phyloP scores from a whole-genome alignment of 2,113 vertebrate genomes.

The Melanotaenia duboulayi region DNA sequence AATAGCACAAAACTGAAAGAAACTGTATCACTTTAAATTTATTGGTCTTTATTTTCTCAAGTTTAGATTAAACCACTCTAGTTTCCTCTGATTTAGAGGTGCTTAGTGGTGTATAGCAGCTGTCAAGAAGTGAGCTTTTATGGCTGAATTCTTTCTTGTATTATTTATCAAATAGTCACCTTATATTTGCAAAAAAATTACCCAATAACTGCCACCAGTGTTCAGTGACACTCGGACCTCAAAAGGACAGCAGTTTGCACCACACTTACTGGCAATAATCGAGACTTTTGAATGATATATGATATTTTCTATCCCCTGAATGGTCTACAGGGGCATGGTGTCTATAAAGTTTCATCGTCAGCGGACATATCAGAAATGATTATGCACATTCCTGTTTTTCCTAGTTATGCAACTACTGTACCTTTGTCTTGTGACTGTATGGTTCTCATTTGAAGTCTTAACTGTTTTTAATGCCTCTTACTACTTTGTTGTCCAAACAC shows the following conservation, averaged over 20 bases:
- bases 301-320: constrained; percentile 19
- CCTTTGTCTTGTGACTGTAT: constrained; percentile 31
- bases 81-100: constrained; percentile 37
- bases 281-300: constrained; percentile 53
- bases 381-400: constrained; percentile 68
- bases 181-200: constrained; percentile 38
- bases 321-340: constrained; percentile 7
- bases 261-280: constrained; percentile 56
- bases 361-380: constrained; percentile 33
- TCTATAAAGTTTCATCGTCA: constrained; percentile 34
- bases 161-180: constrained; percentile 11
- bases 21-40: constrained; percentile 18
- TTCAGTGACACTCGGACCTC: constrained; percentile 52
- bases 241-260: constrained; percentile 20
- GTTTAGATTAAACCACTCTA: constrained; percentile 10
- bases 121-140: neutral
- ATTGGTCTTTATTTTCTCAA: constrained; percentile 3
- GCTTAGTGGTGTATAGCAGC: constrained; percentile 7
- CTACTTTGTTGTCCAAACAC: constrained; percentile 34
- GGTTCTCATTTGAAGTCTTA: constrained; percentile 56
- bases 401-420: constrained; percentile 68
- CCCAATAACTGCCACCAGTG: constrained; percentile 41
- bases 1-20: constrained; percentile 31
- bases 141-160: constrained; percentile 6
- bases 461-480: constrained; percentile 31